These are phyloP conservation scores for Heterotilapia buettikoferi DNA, from an alignment of 2,113 vertebrate species.

Conservation along the genomic window DNA sequence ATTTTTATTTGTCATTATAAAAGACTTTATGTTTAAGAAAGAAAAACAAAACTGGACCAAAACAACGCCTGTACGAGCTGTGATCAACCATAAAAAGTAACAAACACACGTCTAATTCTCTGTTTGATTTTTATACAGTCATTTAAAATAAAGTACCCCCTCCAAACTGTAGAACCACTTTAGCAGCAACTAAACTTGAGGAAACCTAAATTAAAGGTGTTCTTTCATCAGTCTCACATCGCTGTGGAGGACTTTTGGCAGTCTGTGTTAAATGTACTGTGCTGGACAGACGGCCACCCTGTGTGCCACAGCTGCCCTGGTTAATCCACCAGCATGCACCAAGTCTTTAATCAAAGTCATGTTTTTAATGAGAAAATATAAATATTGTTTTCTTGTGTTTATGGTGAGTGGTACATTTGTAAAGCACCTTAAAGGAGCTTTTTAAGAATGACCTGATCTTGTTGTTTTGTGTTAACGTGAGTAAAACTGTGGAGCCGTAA, in stretches of 20 bases:
- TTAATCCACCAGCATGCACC: not conserved
- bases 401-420: not conserved
- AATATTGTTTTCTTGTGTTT: not conserved
- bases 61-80: not conserved
- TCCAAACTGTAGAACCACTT: not conserved
- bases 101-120: not conserved
- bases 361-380: not conserved
- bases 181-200: not conserved
- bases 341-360: not conserved
- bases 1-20: not conserved
- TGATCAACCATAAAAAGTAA: not conserved
- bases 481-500: not conserved
- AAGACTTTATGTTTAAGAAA: not conserved
- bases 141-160: not conserved
- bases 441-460: not conserved
- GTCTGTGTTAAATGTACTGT: too few species aligned
- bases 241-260: not conserved
- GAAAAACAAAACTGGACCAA: not conserved
- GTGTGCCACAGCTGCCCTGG: not conserved
- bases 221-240: not conserved
- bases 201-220: not conserved
- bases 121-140: not conserved
- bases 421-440: not conserved
- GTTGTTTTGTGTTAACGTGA: not conserved
- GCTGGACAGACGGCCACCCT: accelerated